These are phyloP conservation scores for Amphiprion ocellaris DNA, from an alignment of 2,113 vertebrate genomes.

Conservation along the genomic window DNA sequence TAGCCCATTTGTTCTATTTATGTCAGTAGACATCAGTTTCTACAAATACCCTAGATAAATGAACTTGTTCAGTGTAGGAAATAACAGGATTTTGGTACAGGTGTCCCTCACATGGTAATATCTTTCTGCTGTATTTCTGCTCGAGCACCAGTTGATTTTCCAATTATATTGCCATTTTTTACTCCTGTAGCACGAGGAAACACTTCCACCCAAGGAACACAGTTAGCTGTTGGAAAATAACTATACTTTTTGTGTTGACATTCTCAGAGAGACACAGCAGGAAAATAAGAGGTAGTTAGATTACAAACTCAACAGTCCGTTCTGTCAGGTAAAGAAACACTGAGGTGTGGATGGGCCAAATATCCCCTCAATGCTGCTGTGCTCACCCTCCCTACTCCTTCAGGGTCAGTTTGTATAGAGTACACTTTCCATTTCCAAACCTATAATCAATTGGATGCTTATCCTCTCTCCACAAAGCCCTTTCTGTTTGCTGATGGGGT, in stretches of 20 bases:
- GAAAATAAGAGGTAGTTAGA: not conserved
- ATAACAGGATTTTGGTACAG: not conserved
- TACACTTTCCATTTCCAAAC: conserved; percentile 64
- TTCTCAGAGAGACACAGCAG: not conserved
- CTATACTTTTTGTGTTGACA: conserved; percentile 4
- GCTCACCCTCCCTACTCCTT: not conserved
- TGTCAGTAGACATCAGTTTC: conserved; percentile 15
- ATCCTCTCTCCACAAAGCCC: conserved; percentile 65
- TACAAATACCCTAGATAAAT: not conserved
- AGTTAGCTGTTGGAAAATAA: conserved; percentile 18
- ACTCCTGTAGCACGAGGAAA: not conserved
- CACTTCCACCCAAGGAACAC: not conserved
- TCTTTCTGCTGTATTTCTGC: not conserved
- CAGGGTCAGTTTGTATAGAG: conserved; percentile 41
- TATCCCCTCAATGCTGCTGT: conserved; percentile 10
- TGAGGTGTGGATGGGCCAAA: not conserved
- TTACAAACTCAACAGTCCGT: conserved; percentile 15
- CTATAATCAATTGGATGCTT: conserved; percentile 75
- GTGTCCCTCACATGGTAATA: not conserved
- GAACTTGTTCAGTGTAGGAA: not conserved
- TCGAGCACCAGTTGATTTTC: not conserved
- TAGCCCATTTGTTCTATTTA: not conserved
- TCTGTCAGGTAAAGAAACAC: conserved; percentile 17
- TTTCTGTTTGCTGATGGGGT: conserved; percentile 58
- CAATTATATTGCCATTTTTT: not conserved